A percentile compares a stretch with the other conserved stretches of the same genome.
These are phyloP conservation scores for Gambusia yucatana DNA, from an alignment of 2,797 vertebrate species.

Conservation along the genomic window DNA sequence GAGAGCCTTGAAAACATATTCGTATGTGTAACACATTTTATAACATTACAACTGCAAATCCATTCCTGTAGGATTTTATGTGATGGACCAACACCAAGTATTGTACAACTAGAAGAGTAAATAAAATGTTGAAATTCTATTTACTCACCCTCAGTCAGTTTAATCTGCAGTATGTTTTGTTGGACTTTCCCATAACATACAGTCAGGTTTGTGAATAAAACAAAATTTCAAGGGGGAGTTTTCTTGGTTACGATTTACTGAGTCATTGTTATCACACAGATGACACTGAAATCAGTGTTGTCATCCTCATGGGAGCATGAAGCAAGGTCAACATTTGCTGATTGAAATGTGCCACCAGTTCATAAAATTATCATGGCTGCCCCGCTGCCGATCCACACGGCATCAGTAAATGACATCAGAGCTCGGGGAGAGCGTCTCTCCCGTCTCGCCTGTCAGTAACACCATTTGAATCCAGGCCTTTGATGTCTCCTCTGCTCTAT, in stretches of 20 bases:
- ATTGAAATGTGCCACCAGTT: conserved; percentile 44
- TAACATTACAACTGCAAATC: background rate
- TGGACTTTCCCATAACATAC: background rate
- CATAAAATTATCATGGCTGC: conserved; percentile 48
- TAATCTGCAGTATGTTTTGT: conserved; percentile 8
- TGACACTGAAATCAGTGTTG: conserved; percentile 23
- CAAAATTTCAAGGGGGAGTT: background rate
- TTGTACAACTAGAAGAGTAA: background rate
- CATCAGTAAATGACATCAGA: conserved; percentile 61
- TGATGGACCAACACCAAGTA: background rate
- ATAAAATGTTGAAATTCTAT: background rate
- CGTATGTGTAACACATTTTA: background rate
- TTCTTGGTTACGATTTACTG: conserved; percentile 8
- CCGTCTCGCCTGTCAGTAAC: conserved; percentile 69
- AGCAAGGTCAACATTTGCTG: conserved; percentile 33
- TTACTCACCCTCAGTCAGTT: background rate
- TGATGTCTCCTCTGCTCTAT: conserved; percentile 73
- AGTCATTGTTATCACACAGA: conserved; percentile 20
- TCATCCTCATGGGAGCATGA: conserved; percentile 30
- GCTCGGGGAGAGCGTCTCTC: conserved; percentile 48
- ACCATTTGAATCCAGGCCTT: conserved; percentile 59
- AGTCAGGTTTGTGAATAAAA: background rate
- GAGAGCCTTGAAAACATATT: background rate
- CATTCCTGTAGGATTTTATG: background rate
- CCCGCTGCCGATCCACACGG: conserved; percentile 49